A percentile compares a stretch with the other conserved stretches of the same genome.
phyloP scores from a whole-genome alignment of 2,888 invertebrate genomes.

The Andrena dorsata region DNA sequence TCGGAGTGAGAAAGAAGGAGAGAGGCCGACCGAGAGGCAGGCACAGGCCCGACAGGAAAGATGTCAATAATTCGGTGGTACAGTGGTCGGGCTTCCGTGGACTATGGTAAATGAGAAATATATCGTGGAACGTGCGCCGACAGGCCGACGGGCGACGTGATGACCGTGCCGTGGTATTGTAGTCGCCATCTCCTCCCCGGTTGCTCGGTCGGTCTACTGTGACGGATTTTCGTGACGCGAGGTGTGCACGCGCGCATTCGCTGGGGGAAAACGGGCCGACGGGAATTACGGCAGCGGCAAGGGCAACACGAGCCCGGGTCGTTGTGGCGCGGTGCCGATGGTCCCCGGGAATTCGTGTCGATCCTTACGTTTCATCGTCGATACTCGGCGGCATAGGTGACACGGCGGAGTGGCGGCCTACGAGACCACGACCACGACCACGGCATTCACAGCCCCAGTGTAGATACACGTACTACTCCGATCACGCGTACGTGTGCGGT shows the following conservation, averaged over 20 bases:
- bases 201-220: conserved; percentile 52
- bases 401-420: conserved; percentile 58
- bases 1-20: conserved; percentile 32
- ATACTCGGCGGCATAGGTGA: conserved; percentile 50
- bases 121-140: conserved; percentile 34
- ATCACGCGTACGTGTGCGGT: conserved; percentile 53
- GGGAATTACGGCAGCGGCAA: conserved; percentile 54
- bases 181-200: conserved; percentile 59
- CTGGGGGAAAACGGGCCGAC: conserved; percentile 38
- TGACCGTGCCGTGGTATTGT: conserved; percentile 50
- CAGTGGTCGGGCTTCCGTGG: conserved; percentile 29
- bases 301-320: conserved; percentile 40
- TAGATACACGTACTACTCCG: conserved; percentile 21
- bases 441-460: conserved; percentile 46
- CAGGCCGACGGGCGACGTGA: conserved; percentile 40
- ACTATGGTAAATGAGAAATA: conserved; percentile 48
- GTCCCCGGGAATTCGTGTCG: conserved; percentile 56
- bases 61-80: conserved; percentile 79
- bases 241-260: conserved; percentile 57
- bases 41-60: conserved; percentile 62
- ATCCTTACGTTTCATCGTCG: conserved; percentile 49
- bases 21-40: conserved; percentile 40
- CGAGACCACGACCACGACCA: conserved; percentile 46
- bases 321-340: conserved; percentile 46
- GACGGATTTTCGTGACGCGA: conserved; percentile 59